Conservation (phyloP, 2,888 invertebrate species). For the Sphaeridia pumilis region DNA sequence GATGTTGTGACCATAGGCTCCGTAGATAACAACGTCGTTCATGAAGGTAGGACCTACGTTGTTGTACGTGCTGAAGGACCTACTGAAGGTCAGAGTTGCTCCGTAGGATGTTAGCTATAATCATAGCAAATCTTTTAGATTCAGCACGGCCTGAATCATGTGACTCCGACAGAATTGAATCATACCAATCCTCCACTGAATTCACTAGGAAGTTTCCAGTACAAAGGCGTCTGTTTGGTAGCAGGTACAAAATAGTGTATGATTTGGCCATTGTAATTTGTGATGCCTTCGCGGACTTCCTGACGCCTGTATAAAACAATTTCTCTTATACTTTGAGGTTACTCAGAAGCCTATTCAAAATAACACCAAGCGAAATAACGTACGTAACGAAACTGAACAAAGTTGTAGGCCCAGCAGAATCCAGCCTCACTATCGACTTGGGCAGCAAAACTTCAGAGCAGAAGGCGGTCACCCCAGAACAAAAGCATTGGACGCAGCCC, state of each 20-base stretch:
- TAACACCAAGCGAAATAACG: no score
- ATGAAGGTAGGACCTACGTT: not conserved
- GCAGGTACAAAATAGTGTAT: not conserved
- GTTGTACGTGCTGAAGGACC: not conserved
- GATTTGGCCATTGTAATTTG: not conserved
- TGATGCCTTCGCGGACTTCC: not conserved
- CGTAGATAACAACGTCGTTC: conserved; percentile 3
- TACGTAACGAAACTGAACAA: not conserved
- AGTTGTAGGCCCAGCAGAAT: not conserved
- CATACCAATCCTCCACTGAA: not conserved
- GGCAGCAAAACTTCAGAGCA: not conserved
- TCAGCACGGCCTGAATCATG: no score
- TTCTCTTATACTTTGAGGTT: no score
- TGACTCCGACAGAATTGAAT: no score
- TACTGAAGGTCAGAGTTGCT: not conserved
- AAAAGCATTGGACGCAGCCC: conserved; percentile 10
- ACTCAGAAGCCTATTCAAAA: no score
- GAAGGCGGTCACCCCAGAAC: conserved; percentile 5
- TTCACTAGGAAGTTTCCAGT: not conserved
- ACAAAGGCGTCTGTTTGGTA: not conserved
- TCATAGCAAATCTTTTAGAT: no score
- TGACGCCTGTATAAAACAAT: no score
- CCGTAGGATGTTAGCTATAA: not conserved
- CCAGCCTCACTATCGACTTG: not conserved
- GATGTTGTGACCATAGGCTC: not conserved